These are phyloP conservation scores for Brassicogethes aeneus DNA, from an alignment of 2,888 invertebrate species.

Conservation along the genomic window DNA sequence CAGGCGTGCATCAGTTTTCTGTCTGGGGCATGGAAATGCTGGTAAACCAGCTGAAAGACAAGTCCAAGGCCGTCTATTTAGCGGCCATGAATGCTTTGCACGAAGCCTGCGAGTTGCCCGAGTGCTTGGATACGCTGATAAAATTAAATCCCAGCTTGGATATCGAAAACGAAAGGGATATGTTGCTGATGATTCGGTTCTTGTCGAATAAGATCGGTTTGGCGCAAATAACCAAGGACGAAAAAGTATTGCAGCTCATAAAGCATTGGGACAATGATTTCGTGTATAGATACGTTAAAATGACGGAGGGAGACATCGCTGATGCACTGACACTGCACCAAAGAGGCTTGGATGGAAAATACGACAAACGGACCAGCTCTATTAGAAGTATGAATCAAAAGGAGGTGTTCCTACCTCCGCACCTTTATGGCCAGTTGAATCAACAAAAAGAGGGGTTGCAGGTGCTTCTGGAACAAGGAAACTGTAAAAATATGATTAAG, in stretches of 20 bases:
- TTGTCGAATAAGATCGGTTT: constrained; percentile 66
- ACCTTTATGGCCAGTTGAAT: constrained; percentile 77
- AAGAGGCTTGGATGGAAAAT: constrained; percentile 67
- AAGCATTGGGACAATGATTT: constrained; percentile 70
- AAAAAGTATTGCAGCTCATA: constrained; percentile 62
- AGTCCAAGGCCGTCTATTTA: constrained; percentile 68
- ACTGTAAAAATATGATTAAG: constrained; percentile 19
- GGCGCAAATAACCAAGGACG: constrained; percentile 43
- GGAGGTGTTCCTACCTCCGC: constrained; percentile 54
- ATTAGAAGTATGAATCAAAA: constrained; percentile 47
- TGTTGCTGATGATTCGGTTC: constrained; percentile 65
- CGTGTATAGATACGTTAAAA: constrained; percentile 75
- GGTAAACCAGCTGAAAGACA: constrained; percentile 77
- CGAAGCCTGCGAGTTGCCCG: constrained; percentile 87
- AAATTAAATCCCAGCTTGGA: constrained; percentile 60
- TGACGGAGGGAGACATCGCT: constrained; percentile 84
- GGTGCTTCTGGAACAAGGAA: constrained; percentile 32
- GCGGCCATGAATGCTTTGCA: constrained; percentile 77
- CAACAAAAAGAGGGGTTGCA: constrained; percentile 56
- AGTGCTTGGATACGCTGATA: constrained; percentile 66
- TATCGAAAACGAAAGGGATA: constrained; percentile 65
- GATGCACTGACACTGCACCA: constrained; percentile 80
- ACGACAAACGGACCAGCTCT: constrained; percentile 57
- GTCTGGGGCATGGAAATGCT: constrained; percentile 83
- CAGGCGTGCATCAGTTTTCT: constrained; percentile 63